Evolutionary conservation across 2,888 invertebrate species (phyloP).

Genomic region (Belgica antarctica): DNA sequence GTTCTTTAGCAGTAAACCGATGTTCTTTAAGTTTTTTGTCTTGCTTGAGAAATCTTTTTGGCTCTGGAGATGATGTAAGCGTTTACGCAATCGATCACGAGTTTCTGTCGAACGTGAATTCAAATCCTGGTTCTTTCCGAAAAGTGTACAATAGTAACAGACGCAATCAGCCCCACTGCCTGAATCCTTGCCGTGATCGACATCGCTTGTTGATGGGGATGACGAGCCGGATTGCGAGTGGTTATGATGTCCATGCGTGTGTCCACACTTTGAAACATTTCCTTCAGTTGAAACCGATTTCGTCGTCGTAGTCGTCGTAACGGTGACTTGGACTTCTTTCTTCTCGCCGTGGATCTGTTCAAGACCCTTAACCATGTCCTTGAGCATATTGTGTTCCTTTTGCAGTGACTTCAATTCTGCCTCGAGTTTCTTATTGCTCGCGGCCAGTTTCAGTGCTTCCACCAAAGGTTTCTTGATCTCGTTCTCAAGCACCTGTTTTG

Average conservation of each 20-base stretch:
- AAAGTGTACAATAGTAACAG: conserved; percentile 46
- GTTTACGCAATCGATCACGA: conserved; percentile 54
- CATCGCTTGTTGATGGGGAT: neutral
- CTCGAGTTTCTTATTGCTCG: conserved; percentile 45
- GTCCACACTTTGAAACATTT: conserved; percentile 15
- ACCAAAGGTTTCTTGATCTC: conserved; percentile 43
- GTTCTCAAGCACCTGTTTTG: conserved; percentile 35
- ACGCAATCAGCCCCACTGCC: conserved; percentile 45
- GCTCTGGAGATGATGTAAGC: conserved; percentile 50
- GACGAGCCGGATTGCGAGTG: conserved; percentile 31
- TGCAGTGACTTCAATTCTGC: conserved; percentile 45
- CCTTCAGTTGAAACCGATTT: neutral
- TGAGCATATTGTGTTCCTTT: conserved; percentile 45
- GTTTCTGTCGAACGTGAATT: conserved; percentile 54
- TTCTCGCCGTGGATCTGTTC: conserved; percentile 45
- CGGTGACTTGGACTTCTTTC: conserved; percentile 32
- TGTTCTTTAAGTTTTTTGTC: conserved; percentile 44
- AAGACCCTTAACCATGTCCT: conserved; percentile 45
- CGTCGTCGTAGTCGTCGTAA: conserved; percentile 1
- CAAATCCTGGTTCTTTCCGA: conserved; percentile 44
- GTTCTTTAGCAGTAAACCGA: conserved; percentile 44
- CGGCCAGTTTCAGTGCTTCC: conserved; percentile 45
- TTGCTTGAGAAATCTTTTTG: conserved; percentile 41
- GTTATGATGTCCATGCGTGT: conserved; percentile 27
- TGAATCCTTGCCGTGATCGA: conserved; percentile 33